Evolutionary conservation across 1,140 invertebrate species (phyloP), one percentile per base, ranked within the genome.

Genomic region (Drosophila malerkotliana): DNA sequence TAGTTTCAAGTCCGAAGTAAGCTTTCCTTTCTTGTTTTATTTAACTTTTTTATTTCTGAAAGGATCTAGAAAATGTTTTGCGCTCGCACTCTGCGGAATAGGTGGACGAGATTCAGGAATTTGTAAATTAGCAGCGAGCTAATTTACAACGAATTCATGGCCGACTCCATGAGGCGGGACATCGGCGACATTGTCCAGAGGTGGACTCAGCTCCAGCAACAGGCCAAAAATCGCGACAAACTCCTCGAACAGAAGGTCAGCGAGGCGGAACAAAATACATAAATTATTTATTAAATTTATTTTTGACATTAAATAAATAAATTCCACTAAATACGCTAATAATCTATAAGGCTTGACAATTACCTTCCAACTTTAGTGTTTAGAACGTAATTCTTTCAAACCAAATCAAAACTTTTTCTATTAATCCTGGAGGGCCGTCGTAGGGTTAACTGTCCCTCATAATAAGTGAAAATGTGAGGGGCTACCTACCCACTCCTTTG

Each of bases 121-220:
- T n/a, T n/a, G n/a, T n/a, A n/a, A n/a, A n/a, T n/a, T n/a, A n/a
- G n/a, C n/a, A n/a, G n/a, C n/a, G n/a, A n/a, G n/a, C n/a, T n/a
- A n/a, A n/a, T n/a, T n/a, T n/a, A n/a, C n/a, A 94, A 95, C 74
- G 94, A 95, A 88, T 95, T 97, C 47, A 96, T 98, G 94, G 93
- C 94, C 10, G 93, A 94, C 59, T 93, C 93, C 47, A 95, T 97
- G 67, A 93, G 94, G 72, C 91, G 93, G 44, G 96, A 98, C 79
- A 93, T 97, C 21, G 94, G 96, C 53, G 92, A 93, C 44, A 92
- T 96, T 34, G 94, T 94, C 0, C 92, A 92, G 56, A 93, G 96
- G 64, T 97, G 96, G 95, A 93, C 94, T 24, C 92, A 93, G 52
- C 92, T 97, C 37, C 94, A 94, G 59, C 93, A 94, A 72, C 93